Conservation (phyloP, 2,113 vertebrate species). For the Ellobius talpinus region DNA sequence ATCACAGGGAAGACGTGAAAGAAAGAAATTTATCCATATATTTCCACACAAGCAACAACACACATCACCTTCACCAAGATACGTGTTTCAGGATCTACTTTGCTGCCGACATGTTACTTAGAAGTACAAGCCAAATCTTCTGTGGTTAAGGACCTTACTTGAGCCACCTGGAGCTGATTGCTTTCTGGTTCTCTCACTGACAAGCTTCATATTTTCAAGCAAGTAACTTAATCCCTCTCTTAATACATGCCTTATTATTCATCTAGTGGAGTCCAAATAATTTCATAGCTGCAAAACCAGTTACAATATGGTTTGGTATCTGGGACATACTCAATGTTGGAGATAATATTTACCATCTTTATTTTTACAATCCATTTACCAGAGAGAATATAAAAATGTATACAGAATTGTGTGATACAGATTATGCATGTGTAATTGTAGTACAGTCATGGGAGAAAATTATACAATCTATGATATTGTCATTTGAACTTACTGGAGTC, state of each 20-base stretch:
- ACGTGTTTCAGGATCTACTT: rapidly evolving
- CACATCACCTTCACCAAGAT: neutral
- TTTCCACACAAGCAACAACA: rapidly evolving
- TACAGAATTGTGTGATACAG: neutral
- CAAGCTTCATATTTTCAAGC: neutral
- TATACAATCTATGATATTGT: neutral
- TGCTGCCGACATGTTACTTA: neutral
- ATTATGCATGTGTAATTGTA: neutral
- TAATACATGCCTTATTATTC: neutral
- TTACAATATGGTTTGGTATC: neutral
- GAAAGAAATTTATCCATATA: rapidly evolving
- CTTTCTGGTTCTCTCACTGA: neutral
- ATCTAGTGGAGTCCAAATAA: neutral
- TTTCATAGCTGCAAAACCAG: neutral
- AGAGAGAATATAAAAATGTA: neutral
- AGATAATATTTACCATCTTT: neutral
- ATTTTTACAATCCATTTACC: neutral
- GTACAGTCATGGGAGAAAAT: neutral
- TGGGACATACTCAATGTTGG: neutral
- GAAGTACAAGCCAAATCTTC: neutral
- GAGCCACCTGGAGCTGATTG: neutral
- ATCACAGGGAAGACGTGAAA: neutral
- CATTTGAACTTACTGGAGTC: neutral
- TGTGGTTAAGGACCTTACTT: rapidly evolving
- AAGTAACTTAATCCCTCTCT: neutral